Evolutionary conservation across 1,140 invertebrate species (phyloP).

Genomic region (Drosophila simulans): DNA sequence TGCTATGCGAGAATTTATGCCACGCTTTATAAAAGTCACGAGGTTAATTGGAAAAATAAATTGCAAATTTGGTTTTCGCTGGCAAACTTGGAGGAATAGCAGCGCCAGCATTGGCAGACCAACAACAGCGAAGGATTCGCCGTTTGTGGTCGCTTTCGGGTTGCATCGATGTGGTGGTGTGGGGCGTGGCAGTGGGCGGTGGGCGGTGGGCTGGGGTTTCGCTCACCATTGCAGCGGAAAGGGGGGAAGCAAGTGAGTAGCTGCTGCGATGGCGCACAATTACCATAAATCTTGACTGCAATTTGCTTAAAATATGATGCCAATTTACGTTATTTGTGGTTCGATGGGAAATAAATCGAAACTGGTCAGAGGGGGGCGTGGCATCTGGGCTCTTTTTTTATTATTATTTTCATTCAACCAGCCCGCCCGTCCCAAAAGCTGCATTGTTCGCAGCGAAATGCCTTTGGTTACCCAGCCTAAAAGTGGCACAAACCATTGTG

Average conservation of each 20-base stretch:
- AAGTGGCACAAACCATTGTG: constrained; percentile 16
- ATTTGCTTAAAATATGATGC: constrained; percentile 83
- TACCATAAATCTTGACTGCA: constrained; percentile 82
- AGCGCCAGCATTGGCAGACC: constrained; percentile 32
- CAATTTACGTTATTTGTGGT: constrained; percentile 83
- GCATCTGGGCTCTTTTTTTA: not conserved
- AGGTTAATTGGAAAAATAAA: constrained; percentile 84
- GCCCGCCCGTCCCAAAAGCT: not conserved
- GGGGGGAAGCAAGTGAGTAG: constrained; percentile 32
- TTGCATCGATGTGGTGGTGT: not conserved
- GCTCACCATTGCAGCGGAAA: constrained; percentile 13
- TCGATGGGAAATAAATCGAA: constrained; percentile 82
- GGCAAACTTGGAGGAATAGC: constrained; percentile 57
- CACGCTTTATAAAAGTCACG: constrained; percentile 81
- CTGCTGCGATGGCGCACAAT: constrained; percentile 76
- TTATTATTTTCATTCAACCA: too few species aligned
- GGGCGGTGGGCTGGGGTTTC: constrained; percentile 4
- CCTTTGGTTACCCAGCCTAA: constrained; percentile 30
- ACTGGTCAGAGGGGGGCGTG: constrained; percentile 47
- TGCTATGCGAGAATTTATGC: constrained; percentile 79
- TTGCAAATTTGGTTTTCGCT: constrained; percentile 77
- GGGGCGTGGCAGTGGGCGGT: constrained; percentile 5
- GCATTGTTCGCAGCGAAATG: constrained; percentile 34
- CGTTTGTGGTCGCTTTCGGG: constrained; percentile 48
- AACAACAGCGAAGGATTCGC: constrained; percentile 49